Evolutionary conservation across 2,113 vertebrate genomes (phyloP), one percentile per base, ranked within the genome.

Genomic region (Mola mola): DNA sequence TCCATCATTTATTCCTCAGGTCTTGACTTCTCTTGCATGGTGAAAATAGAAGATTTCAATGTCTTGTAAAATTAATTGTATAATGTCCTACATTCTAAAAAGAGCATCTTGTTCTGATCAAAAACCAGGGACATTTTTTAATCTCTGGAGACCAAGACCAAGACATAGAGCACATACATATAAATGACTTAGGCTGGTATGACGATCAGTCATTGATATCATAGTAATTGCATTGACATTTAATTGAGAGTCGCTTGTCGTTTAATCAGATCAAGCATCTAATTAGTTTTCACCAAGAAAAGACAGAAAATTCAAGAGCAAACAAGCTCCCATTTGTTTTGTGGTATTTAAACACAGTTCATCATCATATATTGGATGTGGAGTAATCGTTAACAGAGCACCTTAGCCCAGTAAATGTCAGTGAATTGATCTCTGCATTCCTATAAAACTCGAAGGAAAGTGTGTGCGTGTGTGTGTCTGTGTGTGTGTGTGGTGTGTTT

Each of bases 171-270:
- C 53, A 66, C 5, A 84, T 57, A 66, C 17, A 76, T 67, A 56
- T 42, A 72, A 66, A 79, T 28, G 41, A 42, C 38, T 50, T 61
- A 55, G 13, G 24, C n/a, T 56, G 25, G 66, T 47, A 50, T 48
- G 28, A 81, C 57, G 49, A 75, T 75, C 59, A 78, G 62, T 86
- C 66, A 63, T 56, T 77, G 62, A 72, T 65, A 72, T 73, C 67
- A 20, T 36, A 34, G 53, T 89, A 89, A 92, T 86, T 84, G 78
- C 83, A 80, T 74, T 86, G 87, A 89, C 87, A 89, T 89, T 88
- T 89, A 82, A 91, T 84, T 88, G 50, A 57, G 56, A 78, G 65
- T 50, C 40, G 36, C 44, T 9, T 75, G 25, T 72, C 75, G 84
- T 87, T 90, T 86, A 89, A 92, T 90, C 75, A 75, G 74, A 83